Percentiles rank a stretch among this genome's conserved stretches.
Evolutionary conservation across 1,140 invertebrate genomes (phyloP).

Genomic region (Saccostrea glomerata): DNA sequence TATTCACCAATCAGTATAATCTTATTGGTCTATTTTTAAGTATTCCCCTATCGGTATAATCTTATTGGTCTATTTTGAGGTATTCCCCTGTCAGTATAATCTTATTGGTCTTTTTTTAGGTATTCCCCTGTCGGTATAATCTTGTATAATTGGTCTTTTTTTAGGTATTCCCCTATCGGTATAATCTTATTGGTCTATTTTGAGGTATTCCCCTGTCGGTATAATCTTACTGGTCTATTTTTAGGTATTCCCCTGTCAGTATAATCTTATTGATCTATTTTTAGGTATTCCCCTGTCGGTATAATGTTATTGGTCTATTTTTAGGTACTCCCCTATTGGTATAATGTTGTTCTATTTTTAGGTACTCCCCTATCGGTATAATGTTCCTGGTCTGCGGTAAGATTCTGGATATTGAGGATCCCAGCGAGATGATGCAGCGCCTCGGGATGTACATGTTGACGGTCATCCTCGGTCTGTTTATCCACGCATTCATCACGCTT

Average conservation of each 20-base stretch:
- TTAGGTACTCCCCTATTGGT: conserved; percentile 93
- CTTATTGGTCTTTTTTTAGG: too few relatives aligned
- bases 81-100: too few relatives aligned
- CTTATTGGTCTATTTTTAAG: too few relatives aligned
- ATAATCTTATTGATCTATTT: conserved; percentile 95
- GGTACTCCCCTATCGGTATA: conserved; percentile 95
- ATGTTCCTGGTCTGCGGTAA: conserved; percentile 94
- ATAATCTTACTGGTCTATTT: conserved; percentile 49
- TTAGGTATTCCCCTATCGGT: conserved; percentile 93
- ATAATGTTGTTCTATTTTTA: conserved; percentile 87
- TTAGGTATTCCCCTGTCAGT: conserved; percentile 93
- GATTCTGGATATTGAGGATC: conserved; percentile 91
- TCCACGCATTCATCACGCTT: conserved; percentile 93
- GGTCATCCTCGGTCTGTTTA: conserved; percentile 91
- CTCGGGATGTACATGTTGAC: conserved; percentile 95
- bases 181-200: conserved; percentile 90
- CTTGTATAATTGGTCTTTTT: conserved; percentile 45
- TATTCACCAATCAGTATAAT: too few relatives aligned
- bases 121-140: too few relatives aligned
- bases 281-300: too few relatives aligned
- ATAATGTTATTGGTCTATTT: conserved; percentile 53
- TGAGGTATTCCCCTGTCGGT: too few relatives aligned
- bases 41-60: neutral
- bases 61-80: too few relatives aligned
- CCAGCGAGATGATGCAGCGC: conserved; percentile 88